Evolutionary conservation across 64 coral and sea anemone species (phyloP).

Genomic region (Platygyra sinensis): DNA sequence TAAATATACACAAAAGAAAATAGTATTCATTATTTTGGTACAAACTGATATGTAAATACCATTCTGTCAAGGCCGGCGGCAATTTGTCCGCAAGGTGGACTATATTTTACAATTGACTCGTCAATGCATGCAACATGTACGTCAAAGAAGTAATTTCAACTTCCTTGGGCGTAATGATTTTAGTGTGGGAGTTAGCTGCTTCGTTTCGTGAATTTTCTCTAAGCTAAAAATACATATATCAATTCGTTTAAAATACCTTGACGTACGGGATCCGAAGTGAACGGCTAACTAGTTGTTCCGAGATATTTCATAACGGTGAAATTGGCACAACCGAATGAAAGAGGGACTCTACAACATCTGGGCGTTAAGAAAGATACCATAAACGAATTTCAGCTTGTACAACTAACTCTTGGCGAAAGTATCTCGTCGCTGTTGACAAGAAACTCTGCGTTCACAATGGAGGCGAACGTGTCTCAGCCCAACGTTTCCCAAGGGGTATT

Average conservation of each 20-base stretch:
- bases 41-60: slow-evolving; percentile 8
- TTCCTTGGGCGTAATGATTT: not conserved
- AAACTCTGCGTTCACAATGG: not conserved
- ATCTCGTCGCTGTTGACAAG: not conserved
- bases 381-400: not conserved
- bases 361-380: not conserved
- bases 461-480: not conserved
- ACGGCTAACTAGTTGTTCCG: not conserved
- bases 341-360: not conserved
- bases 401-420: not conserved
- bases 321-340: not conserved
- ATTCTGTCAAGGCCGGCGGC: not conserved
- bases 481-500: not conserved
- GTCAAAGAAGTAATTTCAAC: not conserved
- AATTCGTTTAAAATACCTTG: not conserved
- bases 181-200: not conserved
- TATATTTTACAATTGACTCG: not conserved
- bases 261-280: not conserved
- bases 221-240: not conserved
- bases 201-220: slow-evolving; percentile 1
- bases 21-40: slow-evolving; percentile 31
- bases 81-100: not conserved
- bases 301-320: not conserved
- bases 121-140: not conserved
- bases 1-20: slow-evolving; percentile 9